Conservation (phyloP, 2,113 vertebrate genomes). For the Ceuthmochares aereus region DNA sequence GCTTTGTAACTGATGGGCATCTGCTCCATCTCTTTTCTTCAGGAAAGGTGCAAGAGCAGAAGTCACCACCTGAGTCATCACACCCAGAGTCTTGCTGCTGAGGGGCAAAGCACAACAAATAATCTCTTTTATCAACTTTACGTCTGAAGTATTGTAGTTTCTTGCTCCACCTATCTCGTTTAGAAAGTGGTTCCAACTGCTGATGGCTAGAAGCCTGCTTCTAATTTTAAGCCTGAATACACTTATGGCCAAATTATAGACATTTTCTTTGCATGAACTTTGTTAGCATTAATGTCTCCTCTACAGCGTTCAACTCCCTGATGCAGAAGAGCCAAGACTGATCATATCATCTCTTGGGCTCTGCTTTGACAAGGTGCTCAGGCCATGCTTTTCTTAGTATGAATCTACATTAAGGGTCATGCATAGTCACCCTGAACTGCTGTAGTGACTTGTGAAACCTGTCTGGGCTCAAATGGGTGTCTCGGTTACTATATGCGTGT, state of each 20-base stretch:
- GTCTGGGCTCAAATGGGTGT: background rate
- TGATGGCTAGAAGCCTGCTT: background rate
- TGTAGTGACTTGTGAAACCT: background rate
- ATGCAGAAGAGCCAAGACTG: background rate
- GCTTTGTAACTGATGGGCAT: background rate
- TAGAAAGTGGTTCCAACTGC: background rate
- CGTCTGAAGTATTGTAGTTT: background rate
- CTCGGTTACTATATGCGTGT: background rate
- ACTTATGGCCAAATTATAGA: background rate
- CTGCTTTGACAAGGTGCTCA: background rate
- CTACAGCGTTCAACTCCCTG: background rate
- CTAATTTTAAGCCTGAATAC: conserved; percentile 20
- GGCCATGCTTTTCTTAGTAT: background rate
- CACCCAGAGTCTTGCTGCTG: background rate
- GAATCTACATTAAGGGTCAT: background rate
- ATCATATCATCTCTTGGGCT: background rate
- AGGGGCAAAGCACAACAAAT: background rate
- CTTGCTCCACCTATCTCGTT: background rate
- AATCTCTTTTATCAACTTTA: background rate
- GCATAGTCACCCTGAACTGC: background rate
- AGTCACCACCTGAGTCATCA: background rate
- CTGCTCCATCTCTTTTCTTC: background rate
- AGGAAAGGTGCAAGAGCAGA: background rate
- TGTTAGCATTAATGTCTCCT: background rate
- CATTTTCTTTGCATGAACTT: background rate